phyloP scores from a whole-genome alignment of 2,113 vertebrate genomes.

The Myanophis thanlyinensis region DNA sequence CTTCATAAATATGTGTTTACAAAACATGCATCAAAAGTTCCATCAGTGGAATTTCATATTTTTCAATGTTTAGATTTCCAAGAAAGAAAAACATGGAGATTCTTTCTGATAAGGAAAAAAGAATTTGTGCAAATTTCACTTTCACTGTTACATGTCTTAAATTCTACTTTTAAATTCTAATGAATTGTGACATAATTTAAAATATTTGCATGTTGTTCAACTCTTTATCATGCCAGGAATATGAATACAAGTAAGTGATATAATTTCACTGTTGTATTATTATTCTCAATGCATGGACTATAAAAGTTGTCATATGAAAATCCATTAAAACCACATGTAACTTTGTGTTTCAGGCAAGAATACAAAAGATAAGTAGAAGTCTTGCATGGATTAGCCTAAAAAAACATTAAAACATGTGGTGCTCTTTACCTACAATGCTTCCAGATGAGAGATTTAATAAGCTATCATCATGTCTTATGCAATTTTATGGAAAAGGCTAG shows the following conservation, averaged over 20 bases:
- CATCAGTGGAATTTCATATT: not conserved
- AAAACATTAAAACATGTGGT: not conserved
- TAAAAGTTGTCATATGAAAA: not conserved
- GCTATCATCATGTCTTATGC: not conserved
- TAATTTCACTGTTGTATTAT: not conserved
- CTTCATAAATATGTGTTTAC: constrained; percentile 27
- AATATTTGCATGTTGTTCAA: not conserved
- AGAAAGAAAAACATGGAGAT: not conserved
- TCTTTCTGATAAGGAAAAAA: not conserved
- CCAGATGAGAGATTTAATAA: not conserved
- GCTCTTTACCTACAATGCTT: not conserved
- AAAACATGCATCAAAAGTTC: not conserved
- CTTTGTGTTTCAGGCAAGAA: not conserved
- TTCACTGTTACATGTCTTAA: not conserved
- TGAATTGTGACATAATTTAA: not conserved
- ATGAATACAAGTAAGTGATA: not conserved
- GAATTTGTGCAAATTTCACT: not conserved
- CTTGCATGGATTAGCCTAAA: not conserved
- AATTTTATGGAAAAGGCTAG: not conserved
- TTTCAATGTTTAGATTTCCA: not conserved
- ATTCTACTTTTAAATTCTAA: not conserved
- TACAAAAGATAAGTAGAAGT: not conserved
- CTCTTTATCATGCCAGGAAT: not conserved
- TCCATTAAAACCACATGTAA: not conserved
- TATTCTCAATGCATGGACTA: not conserved